Base-by-base conservation (phyloP, 2,797 vertebrate species). In the Neostethus bicornis region DNA sequence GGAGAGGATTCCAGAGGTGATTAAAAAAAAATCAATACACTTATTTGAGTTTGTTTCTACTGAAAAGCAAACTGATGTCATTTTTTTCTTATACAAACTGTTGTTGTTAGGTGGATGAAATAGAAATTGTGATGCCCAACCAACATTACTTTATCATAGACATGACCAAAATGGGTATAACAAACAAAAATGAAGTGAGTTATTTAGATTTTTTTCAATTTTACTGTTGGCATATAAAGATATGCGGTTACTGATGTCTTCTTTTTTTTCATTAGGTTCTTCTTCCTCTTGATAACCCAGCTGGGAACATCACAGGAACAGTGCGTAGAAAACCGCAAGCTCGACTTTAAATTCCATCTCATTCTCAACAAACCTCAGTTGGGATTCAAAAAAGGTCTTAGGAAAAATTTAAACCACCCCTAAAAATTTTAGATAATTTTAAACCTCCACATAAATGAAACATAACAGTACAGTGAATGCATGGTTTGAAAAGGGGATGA, bases 101-200 rank as follows among this genome's bases (percentile, higher is more conserved):
- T 77, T 59, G 34, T 49, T 93, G 85, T 62, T 75, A 99, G 97
- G 91, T 97, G 58, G 95, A 97, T 35, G 91, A 98, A 67, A 94
- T 97, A 58, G 95, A 98, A 90, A 88, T 92, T 0, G 74, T 94
- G 46, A 93, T 99, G 90, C 95, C 96, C 21, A 99, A 99, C 82
- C 92, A 91, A 52, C 96, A 97, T 73, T 98, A 97, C 79, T 85
- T 94, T 57, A 93, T 85, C 5, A 89, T 96, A 41, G 95, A 98
- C 83, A 94, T 99, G 94, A 92, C 91, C 63, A 97, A 94, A 85
- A 83, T 99, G 77, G 96, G 96, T 34, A 71, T 99, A 34, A 64
- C 39, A 63, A 98, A 99, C 72, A 92, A 94, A 48, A 92, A 95
- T 54, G 96, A 99, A 92, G 97, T 97, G 89, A 91, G 91, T 74